These are phyloP conservation scores for Lepidocolaptes lacrymiger DNA, from an alignment of 2,797 vertebrate species.

Conservation along the genomic window DNA sequence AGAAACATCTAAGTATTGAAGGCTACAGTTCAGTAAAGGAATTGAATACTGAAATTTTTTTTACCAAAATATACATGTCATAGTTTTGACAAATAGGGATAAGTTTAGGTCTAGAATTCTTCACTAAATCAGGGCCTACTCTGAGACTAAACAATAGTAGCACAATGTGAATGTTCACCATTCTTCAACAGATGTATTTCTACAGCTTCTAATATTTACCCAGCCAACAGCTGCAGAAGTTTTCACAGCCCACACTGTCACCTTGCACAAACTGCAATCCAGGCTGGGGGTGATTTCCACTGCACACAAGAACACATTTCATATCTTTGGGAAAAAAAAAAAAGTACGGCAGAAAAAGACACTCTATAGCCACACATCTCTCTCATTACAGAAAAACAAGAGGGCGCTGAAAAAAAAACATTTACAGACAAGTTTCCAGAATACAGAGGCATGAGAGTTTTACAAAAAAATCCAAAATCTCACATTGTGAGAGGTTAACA, in stretches of 20 bases:
- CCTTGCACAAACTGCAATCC: constrained; percentile 5
- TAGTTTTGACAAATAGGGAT: background rate
- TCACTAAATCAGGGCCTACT: background rate
- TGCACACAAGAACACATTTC: background rate
- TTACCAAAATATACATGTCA: background rate
- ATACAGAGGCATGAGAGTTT: background rate
- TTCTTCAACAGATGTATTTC: background rate
- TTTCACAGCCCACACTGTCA: constrained; percentile 20
- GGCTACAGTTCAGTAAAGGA: constrained; percentile 8
- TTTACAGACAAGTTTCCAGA: background rate
- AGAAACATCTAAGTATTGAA: constrained; percentile 7
- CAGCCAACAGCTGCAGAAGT: constrained; percentile 56
- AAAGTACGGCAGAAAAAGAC: background rate
- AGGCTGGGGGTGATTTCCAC: background rate
- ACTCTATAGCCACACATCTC: background rate
- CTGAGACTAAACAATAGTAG: background rate
- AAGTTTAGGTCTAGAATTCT: background rate
- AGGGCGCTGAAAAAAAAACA: background rate
- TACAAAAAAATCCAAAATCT: constrained; percentile 9
- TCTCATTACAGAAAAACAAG: background rate
- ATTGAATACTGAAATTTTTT: background rate
- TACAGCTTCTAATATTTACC: constrained; percentile 21
- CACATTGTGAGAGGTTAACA: constrained; percentile 1
- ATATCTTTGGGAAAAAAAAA: background rate
- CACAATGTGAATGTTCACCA: background rate